Conservation (phyloP, 30 jellyfish, hydroid and myxozoan species). For the Catostylus mosaicus region DNA sequence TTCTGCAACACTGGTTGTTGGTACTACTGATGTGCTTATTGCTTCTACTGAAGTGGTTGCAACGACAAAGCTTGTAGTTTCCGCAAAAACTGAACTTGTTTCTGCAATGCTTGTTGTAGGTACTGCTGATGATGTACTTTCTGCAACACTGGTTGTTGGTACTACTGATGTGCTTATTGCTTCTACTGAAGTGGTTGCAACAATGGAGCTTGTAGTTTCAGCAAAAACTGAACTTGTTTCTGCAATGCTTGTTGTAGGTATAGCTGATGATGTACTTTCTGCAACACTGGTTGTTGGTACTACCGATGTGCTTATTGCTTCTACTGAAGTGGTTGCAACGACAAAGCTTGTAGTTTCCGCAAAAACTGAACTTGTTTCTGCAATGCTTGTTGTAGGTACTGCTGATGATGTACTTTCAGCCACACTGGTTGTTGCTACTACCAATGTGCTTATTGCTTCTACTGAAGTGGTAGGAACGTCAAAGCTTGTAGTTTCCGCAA, state of each 20-base stretch:
- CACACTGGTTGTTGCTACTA: too few relatives aligned
- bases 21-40: background rate
- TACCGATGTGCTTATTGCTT: background rate
- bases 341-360: too few relatives aligned
- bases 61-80: background rate
- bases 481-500: background rate
- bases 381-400: too few relatives aligned
- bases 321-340: background rate
- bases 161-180: background rate
- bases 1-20: background rate
- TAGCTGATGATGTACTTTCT: background rate
- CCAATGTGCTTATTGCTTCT: too few relatives aligned
- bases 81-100: background rate
- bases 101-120: background rate
- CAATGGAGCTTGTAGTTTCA: background rate
- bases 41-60: background rate
- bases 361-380: background rate
- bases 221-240: background rate
- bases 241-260: background rate
- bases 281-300: background rate
- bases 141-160: background rate
- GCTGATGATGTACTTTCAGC: too few relatives aligned
- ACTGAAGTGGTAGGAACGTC: background rate
- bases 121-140: background rate
- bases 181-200: background rate